Percentiles rank a stretch among this genome's conserved stretches.
These are phyloP conservation scores for Heliconius melpomene DNA, from an alignment of 1,140 invertebrate genomes.

Conservation along the genomic window DNA sequence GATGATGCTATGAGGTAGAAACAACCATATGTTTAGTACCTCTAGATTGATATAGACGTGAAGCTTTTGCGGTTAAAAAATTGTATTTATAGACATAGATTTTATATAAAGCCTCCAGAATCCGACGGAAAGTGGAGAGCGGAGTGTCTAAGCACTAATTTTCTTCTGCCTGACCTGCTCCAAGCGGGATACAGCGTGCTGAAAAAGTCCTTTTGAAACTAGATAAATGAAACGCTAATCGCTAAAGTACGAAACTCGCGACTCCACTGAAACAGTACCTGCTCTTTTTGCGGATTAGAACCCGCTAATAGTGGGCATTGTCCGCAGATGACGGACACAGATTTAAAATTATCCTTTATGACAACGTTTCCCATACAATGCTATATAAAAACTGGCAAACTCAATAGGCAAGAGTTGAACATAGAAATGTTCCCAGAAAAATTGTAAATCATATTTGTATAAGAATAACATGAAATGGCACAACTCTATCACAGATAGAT, in stretches of 20 bases:
- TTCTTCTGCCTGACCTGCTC: too few species aligned
- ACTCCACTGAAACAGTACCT: slow-evolving; percentile 49
- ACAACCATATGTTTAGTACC: too few species aligned
- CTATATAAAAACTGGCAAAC: slow-evolving; percentile 23
- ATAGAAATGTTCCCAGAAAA: slow-evolving; percentile 38
- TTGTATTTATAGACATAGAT: too few species aligned
- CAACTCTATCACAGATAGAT: slow-evolving; percentile 29
- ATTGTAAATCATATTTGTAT: slow-evolving; percentile 43
- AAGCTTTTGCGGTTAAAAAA: too few species aligned
- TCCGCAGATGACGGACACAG: slow-evolving; percentile 67
- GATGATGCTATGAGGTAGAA: too few species aligned
- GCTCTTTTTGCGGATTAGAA: slow-evolving; percentile 72
- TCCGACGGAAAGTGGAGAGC: too few species aligned
- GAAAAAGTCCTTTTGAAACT: too few species aligned
- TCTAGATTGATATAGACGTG: too few species aligned
- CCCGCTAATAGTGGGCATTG: slow-evolving; percentile 74
- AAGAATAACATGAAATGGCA: slow-evolving; percentile 27
- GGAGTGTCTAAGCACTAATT: too few species aligned
- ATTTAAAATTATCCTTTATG: slow-evolving; percentile 49
- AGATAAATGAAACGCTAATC: neutral
- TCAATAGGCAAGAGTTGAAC: slow-evolving; percentile 43
- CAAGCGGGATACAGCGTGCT: too few species aligned
- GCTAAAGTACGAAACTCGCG: neutral
- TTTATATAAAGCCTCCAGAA: too few species aligned
- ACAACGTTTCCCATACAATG: slow-evolving; percentile 35